Evolutionary conservation across 2,797 vertebrate species (phyloP).

Genomic region (Odontamblyopus rebecca): DNA sequence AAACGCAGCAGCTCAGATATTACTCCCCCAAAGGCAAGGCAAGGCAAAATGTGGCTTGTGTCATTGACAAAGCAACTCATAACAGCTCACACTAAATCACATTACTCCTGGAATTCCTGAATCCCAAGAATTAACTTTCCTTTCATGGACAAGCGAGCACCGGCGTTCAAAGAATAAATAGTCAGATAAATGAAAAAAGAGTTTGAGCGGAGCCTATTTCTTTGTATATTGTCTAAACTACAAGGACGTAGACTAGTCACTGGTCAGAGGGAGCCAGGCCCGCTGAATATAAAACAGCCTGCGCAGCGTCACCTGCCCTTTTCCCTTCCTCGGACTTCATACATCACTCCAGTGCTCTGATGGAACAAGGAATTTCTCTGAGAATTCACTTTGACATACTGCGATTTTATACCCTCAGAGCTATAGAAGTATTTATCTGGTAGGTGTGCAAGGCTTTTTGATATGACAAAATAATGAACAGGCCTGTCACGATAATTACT

Average conservation of each 20-base stretch:
- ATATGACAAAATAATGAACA: too few species aligned
- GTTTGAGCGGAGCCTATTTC: conserved; percentile 26
- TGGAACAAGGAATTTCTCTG: conserved; percentile 52
- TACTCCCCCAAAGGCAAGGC: conserved; percentile 7
- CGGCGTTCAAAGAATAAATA: conserved; percentile 9
- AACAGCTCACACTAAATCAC: conserved; percentile 5
- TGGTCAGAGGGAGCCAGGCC: conserved; percentile 49
- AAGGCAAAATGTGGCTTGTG: conserved; percentile 2
- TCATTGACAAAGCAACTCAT: conserved; percentile 11
- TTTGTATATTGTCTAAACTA: conserved; percentile 39
- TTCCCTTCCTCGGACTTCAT: conserved; percentile 64
- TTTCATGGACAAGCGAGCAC: conserved; percentile 8
- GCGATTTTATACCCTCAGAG: conserved; percentile 20
- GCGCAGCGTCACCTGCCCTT: conserved; percentile 64
- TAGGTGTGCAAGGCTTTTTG: not conserved
- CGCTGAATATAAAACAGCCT: conserved; percentile 67
- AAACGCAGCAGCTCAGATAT: conserved; percentile 3
- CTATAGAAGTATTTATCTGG: not conserved
- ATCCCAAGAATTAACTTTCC: conserved; percentile 6
- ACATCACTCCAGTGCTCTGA: conserved; percentile 59
- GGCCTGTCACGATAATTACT: too few species aligned
- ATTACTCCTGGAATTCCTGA: not conserved
- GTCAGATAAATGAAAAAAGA: conserved; percentile 22
- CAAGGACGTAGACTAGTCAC: conserved; percentile 52
- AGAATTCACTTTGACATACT: conserved; percentile 53